phyloP scores from a whole-genome alignment of 2,113 vertebrate species.

The Epinephelus fuscoguttatus region DNA sequence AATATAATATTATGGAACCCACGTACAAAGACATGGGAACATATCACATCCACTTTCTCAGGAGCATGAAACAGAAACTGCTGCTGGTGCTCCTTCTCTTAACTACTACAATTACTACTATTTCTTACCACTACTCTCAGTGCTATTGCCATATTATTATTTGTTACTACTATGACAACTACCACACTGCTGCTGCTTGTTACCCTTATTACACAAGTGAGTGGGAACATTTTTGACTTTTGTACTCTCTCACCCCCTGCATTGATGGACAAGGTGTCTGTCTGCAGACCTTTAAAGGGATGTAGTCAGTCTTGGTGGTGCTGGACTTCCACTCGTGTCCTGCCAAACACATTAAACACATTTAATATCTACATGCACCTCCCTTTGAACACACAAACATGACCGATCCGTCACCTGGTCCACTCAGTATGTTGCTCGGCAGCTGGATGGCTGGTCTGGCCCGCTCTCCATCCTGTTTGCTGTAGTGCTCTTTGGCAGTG shows the following conservation, averaged over 20 bases:
- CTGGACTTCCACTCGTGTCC: slow-evolving; percentile 39
- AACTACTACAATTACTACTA: no score
- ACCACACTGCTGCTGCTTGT: neutral
- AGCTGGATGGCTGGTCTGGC: slow-evolving; percentile 21
- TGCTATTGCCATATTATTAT: neutral
- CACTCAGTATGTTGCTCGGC: slow-evolving; percentile 30
- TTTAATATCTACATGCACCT: neutral
- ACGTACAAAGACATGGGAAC: neutral
- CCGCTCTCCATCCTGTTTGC: neutral
- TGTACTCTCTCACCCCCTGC: slow-evolving; percentile 43
- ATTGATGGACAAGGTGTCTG: neutral
- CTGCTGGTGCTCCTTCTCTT: neutral
- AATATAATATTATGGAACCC: neutral
- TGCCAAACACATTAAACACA: slow-evolving; percentile 22
- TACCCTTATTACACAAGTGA: neutral
- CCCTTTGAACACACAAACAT: slow-evolving; percentile 16
- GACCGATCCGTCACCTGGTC: slow-evolving; percentile 44
- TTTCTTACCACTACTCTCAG: neutral
- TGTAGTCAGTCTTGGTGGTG: slow-evolving; percentile 51
- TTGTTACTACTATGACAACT: neutral
- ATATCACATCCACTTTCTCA: neutral
- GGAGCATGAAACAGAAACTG: neutral
- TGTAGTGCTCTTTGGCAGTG: slow-evolving; percentile 37
- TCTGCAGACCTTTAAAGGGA: slow-evolving; percentile 15
- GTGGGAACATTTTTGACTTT: neutral